phyloP scores from a whole-genome alignment of 2,797 vertebrate genomes.

The Tamandua tetradactyla region DNA sequence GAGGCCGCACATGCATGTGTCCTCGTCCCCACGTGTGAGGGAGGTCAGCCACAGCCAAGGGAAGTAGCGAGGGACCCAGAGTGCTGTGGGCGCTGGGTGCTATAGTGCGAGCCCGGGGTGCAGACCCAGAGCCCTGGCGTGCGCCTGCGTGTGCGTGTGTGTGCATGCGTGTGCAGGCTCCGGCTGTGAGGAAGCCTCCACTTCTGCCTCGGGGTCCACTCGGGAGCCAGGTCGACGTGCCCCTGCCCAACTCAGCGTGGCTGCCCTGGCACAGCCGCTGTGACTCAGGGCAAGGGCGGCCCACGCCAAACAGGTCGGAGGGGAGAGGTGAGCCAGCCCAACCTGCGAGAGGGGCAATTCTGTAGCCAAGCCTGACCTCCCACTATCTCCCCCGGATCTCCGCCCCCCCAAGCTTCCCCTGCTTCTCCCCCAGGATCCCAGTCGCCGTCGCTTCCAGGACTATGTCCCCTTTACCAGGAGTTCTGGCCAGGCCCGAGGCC shows the following conservation, averaged over 20 bases:
- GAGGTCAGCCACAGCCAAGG: background rate
- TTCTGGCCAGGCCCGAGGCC: constrained; percentile 19
- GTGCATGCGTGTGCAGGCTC: background rate
- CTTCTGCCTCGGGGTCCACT: background rate
- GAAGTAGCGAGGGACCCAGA: background rate
- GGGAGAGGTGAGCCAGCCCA: background rate
- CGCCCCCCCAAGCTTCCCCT: background rate
- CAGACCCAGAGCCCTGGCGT: background rate
- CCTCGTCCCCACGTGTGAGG: background rate
- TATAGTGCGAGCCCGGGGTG: too few species aligned
- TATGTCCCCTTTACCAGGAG: constrained; percentile 37
- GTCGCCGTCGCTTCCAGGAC: background rate
- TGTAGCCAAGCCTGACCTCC: background rate
- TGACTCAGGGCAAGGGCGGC: constrained; percentile 64
- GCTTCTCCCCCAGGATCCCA: constrained; percentile 45
- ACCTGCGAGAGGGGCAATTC: background rate
- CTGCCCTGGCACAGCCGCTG: constrained; percentile 16
- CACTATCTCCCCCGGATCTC: background rate
- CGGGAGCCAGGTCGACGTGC: background rate
- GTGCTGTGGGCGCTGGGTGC: fast-evolving
- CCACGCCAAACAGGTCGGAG: constrained; percentile 58
- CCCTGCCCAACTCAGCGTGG: constrained; percentile 14
- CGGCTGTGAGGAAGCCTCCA: background rate
- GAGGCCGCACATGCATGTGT: background rate
- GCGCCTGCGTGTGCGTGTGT: background rate